These are phyloP conservation scores for Burhinus oedicnemus DNA, from an alignment of 2,113 vertebrate genomes.

Conservation along the genomic window DNA sequence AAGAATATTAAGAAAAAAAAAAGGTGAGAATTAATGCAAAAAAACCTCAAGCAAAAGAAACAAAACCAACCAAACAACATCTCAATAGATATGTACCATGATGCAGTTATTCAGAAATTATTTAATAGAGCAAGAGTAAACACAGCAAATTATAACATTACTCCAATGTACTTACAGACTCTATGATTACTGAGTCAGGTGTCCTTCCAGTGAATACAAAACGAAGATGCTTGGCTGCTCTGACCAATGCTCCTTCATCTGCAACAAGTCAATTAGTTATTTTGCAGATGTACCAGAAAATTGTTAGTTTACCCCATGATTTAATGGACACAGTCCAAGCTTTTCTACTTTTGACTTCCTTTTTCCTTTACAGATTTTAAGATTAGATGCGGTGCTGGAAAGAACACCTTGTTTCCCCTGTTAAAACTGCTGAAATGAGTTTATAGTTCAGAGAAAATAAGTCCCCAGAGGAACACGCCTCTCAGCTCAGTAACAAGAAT, in stretches of 20 bases:
- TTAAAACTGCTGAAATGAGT: not conserved
- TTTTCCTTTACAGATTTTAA: not conserved
- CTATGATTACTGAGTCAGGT: conserved; percentile 92
- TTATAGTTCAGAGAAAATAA: not conserved
- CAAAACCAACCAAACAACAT: not conserved
- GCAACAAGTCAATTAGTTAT: not conserved
- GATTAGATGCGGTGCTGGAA: not conserved
- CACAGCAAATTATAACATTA: not conserved
- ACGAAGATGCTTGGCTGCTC: conserved; percentile 88
- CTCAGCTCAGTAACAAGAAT: not conserved
- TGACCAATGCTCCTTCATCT: conserved; percentile 97
- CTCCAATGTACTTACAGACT: conserved; percentile 82
- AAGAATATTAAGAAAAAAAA: not conserved
- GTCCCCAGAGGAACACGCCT: not conserved
- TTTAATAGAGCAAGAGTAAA: not conserved
- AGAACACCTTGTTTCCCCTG: not conserved
- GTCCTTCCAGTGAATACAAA: conserved; percentile 97
- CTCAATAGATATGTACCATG: not conserved
- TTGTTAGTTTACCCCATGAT: not conserved
- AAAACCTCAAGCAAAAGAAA: not conserved
- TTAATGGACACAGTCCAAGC: not conserved
- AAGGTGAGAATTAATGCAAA: not conserved
- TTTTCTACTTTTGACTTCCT: not conserved
- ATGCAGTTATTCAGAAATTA: not conserved
- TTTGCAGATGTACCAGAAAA: not conserved